phyloP scores from a whole-genome alignment of 2,113 vertebrate species.

The Eptatretus burgeri region DNA sequence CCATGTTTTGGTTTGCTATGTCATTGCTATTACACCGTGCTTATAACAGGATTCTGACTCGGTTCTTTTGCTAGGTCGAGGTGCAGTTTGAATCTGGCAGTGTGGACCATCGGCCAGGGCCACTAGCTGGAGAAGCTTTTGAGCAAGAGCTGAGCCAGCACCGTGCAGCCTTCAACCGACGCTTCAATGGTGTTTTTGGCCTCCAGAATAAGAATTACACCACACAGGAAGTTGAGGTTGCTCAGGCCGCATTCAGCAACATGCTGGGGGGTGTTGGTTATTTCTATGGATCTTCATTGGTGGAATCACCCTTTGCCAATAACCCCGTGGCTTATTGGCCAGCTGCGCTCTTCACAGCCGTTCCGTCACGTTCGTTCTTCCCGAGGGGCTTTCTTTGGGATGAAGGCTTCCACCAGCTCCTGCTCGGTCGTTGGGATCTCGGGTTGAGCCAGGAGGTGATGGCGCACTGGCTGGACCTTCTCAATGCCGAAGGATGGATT shows the following conservation, averaged over 20 bases:
- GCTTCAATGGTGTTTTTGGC: slow-evolving; percentile 36
- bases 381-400: slow-evolving; percentile 89
- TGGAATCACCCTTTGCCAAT: slow-evolving; percentile 25
- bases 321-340: slow-evolving; percentile 19
- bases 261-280: slow-evolving; percentile 64
- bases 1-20: no score
- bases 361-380: slow-evolving; percentile 79
- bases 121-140: slow-evolving; percentile 23
- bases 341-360: slow-evolving; percentile 35
- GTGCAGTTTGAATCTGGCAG: slow-evolving; percentile 55
- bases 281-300: slow-evolving; percentile 45
- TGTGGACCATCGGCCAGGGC: slow-evolving; percentile 17
- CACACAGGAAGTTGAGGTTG: slow-evolving; percentile 24
- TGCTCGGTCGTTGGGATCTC: slow-evolving; percentile 47
- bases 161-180: slow-evolving; percentile 19
- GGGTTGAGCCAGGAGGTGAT: slow-evolving; percentile 31
- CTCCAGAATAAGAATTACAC: slow-evolving; percentile 28
- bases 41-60: no score
- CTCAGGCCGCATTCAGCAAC: slow-evolving; percentile 44
- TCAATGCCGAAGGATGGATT: slow-evolving; percentile 74
- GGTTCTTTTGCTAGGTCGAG: slow-evolving; percentile 17
- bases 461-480: slow-evolving; percentile 63
- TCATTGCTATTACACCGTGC: no score
- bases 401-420: slow-evolving; percentile 70
- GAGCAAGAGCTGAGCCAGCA: slow-evolving; percentile 23